Base-by-base conservation (phyloP, 2,888 invertebrate genomes). In the Lathronympha strigana region DNA sequence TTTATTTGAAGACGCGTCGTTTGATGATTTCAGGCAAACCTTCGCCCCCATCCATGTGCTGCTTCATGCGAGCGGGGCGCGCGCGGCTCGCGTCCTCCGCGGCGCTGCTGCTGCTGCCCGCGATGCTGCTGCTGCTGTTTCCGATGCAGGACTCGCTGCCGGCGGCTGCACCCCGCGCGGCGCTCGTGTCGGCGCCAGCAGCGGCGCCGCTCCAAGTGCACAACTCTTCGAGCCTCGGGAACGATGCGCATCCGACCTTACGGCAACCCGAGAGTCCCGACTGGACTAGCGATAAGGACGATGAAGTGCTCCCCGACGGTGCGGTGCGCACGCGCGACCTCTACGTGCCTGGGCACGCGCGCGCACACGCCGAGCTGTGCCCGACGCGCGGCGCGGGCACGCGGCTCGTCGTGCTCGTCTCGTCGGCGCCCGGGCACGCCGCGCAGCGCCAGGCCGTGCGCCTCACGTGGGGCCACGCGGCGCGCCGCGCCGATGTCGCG, bases 391-490 rank as follows among this genome's bases (percentile, higher is more conserved):
- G 96, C 55, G 92, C 92, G 71, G 86, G 88, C 31, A 84, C 95
- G 70, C 93, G 93, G 72, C 84, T 96, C 70, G 78, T 95, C 67
- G 93, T 95, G 66, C 90, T 95, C 57, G 94, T 97, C 73, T 95
- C 96, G 71, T 96, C 96, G 50, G 96, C 96, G 36, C 96, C 95
- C 45, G 81, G 92, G 54, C 96, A 97, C 83, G 92, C 93, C 58
- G 92, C 93, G 31, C 95, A 95, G 54, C 93, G 97, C 51, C 93
- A 94, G 83, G 95, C 96, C 13, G 95, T 97, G 71, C 93, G 97
- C 3, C 94, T 95, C 76, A 96, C 97, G 23, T 97, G 97, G 97
- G 96, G 96, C 1, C 95, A 95, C 83, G 96, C 93, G 91, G 90
- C 93, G 73, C 86, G 90, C 82, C 87, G 95, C 72, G 86, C 94